A percentile compares a stretch with the other conserved stretches of the same genome.
Conservation (phyloP, 2,888 invertebrate genomes). For the Brassicogethes aeneus region DNA sequence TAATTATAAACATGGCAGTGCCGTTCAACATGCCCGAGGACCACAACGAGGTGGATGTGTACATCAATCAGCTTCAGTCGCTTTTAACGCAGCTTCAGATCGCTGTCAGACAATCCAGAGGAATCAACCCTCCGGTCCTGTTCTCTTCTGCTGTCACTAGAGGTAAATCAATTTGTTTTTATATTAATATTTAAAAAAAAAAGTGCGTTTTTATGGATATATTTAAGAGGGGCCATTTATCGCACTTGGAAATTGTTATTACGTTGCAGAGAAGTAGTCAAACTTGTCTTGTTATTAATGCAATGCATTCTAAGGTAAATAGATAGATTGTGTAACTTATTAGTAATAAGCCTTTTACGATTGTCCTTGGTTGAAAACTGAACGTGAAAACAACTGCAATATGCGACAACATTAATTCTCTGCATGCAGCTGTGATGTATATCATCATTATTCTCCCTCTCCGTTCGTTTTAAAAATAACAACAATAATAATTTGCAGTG, state of each 20-base stretch:
- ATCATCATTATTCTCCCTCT: too few relatives aligned
- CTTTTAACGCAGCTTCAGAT: slow-evolving; percentile 23
- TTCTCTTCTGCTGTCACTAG: slow-evolving; percentile 4
- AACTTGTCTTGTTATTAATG: background rate
- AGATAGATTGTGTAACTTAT: slow-evolving; percentile 1
- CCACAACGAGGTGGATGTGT: slow-evolving; percentile 31
- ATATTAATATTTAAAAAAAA: too few relatives aligned
- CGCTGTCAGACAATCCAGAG: slow-evolving; percentile 17
- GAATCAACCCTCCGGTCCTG: slow-evolving; percentile 6
- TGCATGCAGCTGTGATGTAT: too few relatives aligned
- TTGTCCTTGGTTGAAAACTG: background rate
- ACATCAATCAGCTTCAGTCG: slow-evolving; percentile 25
- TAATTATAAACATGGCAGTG: slow-evolving; percentile 31
- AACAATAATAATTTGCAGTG: slow-evolving; percentile 2
- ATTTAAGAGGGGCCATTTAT: too few relatives aligned
- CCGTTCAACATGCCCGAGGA: slow-evolving; percentile 37
- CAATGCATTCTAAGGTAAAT: slow-evolving; percentile 1
- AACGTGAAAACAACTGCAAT: slow-evolving; percentile 1
- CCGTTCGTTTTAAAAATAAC: slow-evolving; percentile 4
- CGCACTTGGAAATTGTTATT: background rate
- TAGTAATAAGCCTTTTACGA: slow-evolving; percentile 1
- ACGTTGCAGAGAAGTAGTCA: background rate
- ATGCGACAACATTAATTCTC: background rate
- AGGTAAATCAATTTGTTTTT: slow-evolving; percentile 10
- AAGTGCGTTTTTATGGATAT: too few relatives aligned